Percentiles rank a stretch among this genome's conserved stretches.
Conservation (phyloP, 2,113 vertebrate genomes). For the Pseudorectes ferrugineus region DNA sequence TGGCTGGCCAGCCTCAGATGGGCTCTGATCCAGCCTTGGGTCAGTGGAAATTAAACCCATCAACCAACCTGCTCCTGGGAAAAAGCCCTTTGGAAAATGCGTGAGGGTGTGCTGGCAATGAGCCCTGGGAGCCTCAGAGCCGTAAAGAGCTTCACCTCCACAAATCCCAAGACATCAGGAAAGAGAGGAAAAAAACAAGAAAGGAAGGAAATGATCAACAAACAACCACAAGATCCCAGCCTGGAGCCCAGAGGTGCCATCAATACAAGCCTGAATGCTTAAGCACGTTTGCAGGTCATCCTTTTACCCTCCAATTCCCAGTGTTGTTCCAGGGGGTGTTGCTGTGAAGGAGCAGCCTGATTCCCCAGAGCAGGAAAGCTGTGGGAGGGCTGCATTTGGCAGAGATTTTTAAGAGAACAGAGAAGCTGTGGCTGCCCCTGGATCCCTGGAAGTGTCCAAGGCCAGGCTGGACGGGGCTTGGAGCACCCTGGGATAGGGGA, state of each 20-base stretch:
- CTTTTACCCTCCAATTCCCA: neutral
- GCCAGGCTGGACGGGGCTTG: fast-evolving
- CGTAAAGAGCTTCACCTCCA: neutral
- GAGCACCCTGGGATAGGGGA: neutral
- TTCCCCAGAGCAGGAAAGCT: neutral
- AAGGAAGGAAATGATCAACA: neutral
- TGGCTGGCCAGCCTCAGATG: neutral
- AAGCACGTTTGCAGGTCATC: neutral
- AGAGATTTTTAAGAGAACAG: neutral
- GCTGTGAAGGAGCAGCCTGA: neutral
- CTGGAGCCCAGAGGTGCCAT: neutral
- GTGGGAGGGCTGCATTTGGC: neutral
- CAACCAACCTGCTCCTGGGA: neutral
- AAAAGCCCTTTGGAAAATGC: neutral
- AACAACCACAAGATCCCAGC: neutral
- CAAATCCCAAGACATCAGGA: neutral
- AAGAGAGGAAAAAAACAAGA: neutral
- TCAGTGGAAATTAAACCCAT: neutral
- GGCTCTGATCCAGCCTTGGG: neutral
- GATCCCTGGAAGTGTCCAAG: neutral
- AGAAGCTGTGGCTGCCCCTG: neutral
- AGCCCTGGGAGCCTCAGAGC: neutral
- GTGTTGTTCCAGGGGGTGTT: neutral
- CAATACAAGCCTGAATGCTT: neutral
- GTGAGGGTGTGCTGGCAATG: neutral